Conservation (phyloP, 2,888 invertebrate species). For the Drosophila rellima region DNA sequence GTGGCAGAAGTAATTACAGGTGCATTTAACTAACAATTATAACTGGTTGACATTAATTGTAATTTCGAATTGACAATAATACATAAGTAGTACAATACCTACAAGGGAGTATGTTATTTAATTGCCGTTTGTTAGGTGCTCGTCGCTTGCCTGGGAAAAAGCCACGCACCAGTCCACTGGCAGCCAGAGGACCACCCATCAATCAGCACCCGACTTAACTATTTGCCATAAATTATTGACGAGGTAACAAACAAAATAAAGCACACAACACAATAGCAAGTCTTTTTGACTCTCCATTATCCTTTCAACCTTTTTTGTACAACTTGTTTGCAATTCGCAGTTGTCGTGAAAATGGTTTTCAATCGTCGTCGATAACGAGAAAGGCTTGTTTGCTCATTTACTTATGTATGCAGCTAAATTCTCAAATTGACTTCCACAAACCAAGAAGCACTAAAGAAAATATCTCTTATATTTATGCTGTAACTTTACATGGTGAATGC, state of each 20-base stretch:
- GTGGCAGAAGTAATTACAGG: slow-evolving; percentile 5
- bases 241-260: slow-evolving; percentile 14
- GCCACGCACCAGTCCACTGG: neutral
- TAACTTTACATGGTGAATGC: neutral
- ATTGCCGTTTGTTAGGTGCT: neutral
- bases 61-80: slow-evolving; percentile 1
- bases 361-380: slow-evolving; percentile 26
- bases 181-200: neutral
- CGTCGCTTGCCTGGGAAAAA: neutral
- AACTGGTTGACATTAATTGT: slow-evolving; percentile 6
- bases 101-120: neutral
- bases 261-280: neutral
- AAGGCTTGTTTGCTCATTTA: slow-evolving; percentile 38
- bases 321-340: slow-evolving; percentile 30
- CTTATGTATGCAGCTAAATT: slow-evolving; percentile 47
- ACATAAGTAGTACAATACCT: neutral
- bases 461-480: neutral
- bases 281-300: slow-evolving; percentile 6
- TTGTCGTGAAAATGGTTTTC: slow-evolving; percentile 58
- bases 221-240: slow-evolving; percentile 52
- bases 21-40: slow-evolving; percentile 6
- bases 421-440: slow-evolving; percentile 22
- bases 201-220: slow-evolving; percentile 9
- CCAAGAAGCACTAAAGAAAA: neutral
- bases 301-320: slow-evolving; percentile 16